Base-by-base conservation (phyloP, 2,888 invertebrate species). In the Epinotia brunnichana region DNA sequence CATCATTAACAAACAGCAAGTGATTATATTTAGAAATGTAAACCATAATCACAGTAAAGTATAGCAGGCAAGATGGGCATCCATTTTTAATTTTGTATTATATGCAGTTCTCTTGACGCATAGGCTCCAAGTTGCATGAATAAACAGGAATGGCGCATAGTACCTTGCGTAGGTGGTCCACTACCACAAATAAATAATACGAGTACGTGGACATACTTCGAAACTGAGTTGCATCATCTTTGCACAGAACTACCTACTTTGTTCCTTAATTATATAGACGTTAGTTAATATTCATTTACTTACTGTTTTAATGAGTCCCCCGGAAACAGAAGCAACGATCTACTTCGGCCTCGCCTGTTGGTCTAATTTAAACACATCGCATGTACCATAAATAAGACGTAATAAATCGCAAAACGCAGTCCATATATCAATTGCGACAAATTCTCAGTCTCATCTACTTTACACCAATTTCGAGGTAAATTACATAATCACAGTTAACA, bases 311-410 rank as follows among this genome's bases (percentile, higher is more conserved):
- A 59, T 56, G 60, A 69, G 54, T 56, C 60, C 62, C 67, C 64
- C 21, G 59, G 60, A 73, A 44, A 54, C 77, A 74, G 75, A 69
- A 74, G 76, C 75, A 76, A 75, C 73, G 75, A 75, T 73, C 76
- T 80, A 82, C 79, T 79, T 79, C 79, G 82, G 81, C 80, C 80
- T 82, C 82, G 82, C 79, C 80, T 77, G 80, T 76, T 84, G 84
- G 82, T 84, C 81, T 84, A 84, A 83, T 83, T 85, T 83, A 82
- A 80, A 85, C 83, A 85, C 83, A 84, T 80, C 76, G 81, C 80
- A 83, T 80, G 85, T 80, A 82, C 80, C 82, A 82, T 80, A 85
- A 87, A 83, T 90, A 81, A 81, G 89, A 88, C 90, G 90, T 86
- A 90, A 84, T 88, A 86, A 85, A 87, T 83, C 82, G 83, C 84